Evolutionary conservation across 2,888 invertebrate genomes (phyloP).

Genomic region (Pristionchus mayeri): DNA sequence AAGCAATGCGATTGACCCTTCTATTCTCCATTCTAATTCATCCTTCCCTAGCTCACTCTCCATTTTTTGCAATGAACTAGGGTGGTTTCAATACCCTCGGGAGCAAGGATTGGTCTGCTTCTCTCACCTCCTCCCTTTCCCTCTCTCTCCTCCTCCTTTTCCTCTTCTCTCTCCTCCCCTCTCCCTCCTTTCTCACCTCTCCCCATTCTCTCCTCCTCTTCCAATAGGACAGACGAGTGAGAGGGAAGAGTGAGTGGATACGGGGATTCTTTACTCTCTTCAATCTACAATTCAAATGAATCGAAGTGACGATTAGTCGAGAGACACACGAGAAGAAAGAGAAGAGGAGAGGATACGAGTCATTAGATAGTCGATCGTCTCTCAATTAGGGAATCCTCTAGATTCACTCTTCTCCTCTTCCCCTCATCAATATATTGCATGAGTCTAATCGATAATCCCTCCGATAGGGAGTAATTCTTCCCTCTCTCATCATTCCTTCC

Average conservation of each 20-base stretch:
- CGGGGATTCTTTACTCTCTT: neutral
- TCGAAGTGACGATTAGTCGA: neutral
- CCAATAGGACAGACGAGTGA: neutral
- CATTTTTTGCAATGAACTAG: too few species aligned
- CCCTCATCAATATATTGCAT: too few species aligned
- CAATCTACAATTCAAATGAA: slow-evolving; percentile 8
- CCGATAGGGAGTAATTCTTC: too few species aligned
- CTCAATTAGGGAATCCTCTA: too few species aligned
- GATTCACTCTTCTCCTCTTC: neutral
- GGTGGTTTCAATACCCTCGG: too few species aligned
- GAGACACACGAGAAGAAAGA: neutral
- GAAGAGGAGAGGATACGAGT: neutral
- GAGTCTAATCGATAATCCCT: neutral
- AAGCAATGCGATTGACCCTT: too few species aligned
- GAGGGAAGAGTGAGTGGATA: neutral
- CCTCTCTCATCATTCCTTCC: neutral
- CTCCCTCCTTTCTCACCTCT: neutral
- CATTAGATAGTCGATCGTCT: too few species aligned
- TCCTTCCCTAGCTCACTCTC: too few species aligned
- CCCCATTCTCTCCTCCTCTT: neutral
- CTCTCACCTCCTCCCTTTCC: neutral
- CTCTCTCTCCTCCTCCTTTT: neutral
- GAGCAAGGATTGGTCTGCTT: too few species aligned
- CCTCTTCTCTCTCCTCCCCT: neutral
- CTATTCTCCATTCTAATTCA: too few species aligned